phyloP scores from a whole-genome alignment of 2,113 vertebrate species.

The Phrynocephalus versicolor region DNA sequence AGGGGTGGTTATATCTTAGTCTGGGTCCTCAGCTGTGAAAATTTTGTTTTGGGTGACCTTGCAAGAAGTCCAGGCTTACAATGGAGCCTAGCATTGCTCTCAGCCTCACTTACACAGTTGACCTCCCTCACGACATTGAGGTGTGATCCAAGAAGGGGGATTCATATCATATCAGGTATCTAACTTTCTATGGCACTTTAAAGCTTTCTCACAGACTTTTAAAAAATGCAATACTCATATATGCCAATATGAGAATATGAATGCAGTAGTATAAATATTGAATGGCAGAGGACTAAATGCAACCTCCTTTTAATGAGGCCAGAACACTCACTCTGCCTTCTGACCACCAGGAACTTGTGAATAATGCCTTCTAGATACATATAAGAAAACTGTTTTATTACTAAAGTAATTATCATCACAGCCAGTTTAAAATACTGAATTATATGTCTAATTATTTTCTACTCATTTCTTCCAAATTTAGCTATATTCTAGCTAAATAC shows the following conservation, averaged over 20 bases:
- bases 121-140: background rate
- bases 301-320: background rate
- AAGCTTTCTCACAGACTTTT: no score
- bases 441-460: background rate
- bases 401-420: background rate
- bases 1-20: no score
- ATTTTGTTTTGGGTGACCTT: no score
- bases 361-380: background rate
- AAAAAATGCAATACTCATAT: no score
- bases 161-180: background rate
- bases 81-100: no score
- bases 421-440: background rate
- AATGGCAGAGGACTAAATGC: background rate
- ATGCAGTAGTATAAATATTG: background rate
- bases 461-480: background rate
- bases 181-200: no score
- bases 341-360: background rate
- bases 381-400: background rate
- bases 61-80: no score
- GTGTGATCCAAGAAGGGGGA: no score
- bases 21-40: no score
- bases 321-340: background rate
- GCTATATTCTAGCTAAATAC: accelerated
- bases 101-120: no score
- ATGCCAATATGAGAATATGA: no score